Percentiles rank a stretch among this genome's conserved stretches.
Conservation (phyloP, 1,140 invertebrate genomes). For the Sipha flava region DNA sequence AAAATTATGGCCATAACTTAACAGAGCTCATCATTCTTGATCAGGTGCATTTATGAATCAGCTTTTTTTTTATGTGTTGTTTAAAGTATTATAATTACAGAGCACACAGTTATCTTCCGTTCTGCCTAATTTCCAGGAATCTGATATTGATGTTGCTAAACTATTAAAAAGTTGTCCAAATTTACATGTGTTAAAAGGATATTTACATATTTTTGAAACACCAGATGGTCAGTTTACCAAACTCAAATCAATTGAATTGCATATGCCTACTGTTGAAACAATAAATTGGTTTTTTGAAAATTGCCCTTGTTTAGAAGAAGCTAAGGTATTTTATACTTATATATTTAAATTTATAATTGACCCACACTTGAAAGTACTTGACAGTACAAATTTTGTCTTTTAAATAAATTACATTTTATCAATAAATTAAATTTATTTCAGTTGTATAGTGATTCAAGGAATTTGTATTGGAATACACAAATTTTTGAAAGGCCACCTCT, state of each 20-base stretch:
- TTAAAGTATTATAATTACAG: neutral
- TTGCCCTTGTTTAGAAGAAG: slow-evolving; percentile 22
- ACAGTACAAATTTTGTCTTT: neutral
- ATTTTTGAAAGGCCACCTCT: neutral
- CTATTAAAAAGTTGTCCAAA: slow-evolving; percentile 12
- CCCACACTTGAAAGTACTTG: neutral
- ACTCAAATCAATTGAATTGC: neutral
- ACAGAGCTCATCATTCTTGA: slow-evolving; percentile 10
- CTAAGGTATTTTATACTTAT: neutral
- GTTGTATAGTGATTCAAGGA: slow-evolving; percentile 3
- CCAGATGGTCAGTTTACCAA: neutral
- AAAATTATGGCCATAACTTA: neutral
- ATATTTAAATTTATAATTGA: no score
- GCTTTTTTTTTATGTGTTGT: neutral
- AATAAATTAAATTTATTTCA: neutral
- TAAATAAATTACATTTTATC: neutral
- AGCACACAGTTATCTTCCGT: no score
- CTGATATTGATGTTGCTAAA: slow-evolving; percentile 15
- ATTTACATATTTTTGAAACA: slow-evolving; percentile 17
- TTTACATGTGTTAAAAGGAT: slow-evolving; percentile 5
- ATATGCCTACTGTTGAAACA: slow-evolving; percentile 19
- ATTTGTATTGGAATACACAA: neutral
- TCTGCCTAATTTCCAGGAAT: slow-evolving; percentile 11
- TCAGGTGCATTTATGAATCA: neutral
- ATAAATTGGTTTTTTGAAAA: slow-evolving; percentile 30